Evolutionary conservation across 2,888 invertebrate species (phyloP).

Genomic region (Xylota sylvarum): DNA sequence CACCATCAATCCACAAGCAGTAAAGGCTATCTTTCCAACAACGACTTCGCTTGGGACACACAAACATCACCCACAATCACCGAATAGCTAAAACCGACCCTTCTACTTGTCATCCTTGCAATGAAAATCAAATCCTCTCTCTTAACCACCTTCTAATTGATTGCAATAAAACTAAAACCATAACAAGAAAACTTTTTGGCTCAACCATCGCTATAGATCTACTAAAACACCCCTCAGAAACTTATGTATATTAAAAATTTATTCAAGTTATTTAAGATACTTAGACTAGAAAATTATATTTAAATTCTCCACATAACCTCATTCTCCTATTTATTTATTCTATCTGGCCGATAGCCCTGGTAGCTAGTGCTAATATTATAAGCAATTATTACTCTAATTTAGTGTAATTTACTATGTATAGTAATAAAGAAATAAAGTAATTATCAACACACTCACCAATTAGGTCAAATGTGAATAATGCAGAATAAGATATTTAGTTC

Average conservation of each 20-base stretch:
- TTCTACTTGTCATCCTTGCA: background rate
- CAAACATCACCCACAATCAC: background rate
- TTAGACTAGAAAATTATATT: too few species aligned
- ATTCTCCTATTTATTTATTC: background rate
- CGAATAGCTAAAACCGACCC: background rate
- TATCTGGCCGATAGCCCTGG: slow-evolving; percentile 6
- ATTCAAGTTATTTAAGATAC: background rate
- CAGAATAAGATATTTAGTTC: too few species aligned
- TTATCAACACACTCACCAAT: too few species aligned
- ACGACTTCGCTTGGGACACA: background rate
- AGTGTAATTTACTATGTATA: too few species aligned
- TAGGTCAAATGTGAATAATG: too few species aligned
- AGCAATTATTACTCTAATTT: background rate
- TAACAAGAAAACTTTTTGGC: background rate
- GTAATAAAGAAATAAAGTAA: background rate
- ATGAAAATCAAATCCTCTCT: background rate
- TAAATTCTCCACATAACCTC: too few species aligned
- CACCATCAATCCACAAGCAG: background rate
- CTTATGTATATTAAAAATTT: background rate
- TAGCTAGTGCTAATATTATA: background rate
- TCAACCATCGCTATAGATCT: background rate
- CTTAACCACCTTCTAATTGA: background rate
- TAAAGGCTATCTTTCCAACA: background rate
- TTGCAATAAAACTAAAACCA: background rate
- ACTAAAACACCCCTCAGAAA: background rate